These are phyloP conservation scores for Heliconius hewitsoni DNA, from an alignment of 1,140 invertebrate genomes.

Conservation along the genomic window DNA sequence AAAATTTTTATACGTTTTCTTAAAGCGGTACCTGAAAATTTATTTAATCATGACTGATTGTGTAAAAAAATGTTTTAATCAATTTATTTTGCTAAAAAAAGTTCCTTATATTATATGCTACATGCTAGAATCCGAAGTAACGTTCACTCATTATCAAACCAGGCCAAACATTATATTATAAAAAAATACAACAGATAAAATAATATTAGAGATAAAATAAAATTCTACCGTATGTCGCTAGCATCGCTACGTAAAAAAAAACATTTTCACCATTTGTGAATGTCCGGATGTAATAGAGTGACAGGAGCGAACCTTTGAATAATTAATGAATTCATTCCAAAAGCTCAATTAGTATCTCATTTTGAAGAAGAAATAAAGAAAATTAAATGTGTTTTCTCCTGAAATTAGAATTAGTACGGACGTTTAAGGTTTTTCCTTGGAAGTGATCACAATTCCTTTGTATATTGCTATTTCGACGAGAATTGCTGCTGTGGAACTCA, in stretches of 20 bases:
- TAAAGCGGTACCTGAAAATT: too few species aligned
- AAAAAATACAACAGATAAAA: too few species aligned
- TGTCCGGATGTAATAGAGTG: constrained; percentile 31
- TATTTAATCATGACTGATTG: too few species aligned
- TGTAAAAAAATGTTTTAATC: too few species aligned
- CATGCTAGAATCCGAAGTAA: too few species aligned
- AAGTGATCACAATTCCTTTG: constrained; percentile 6
- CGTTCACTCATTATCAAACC: too few species aligned
- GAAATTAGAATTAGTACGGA: constrained; percentile 18
- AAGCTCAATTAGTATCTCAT: constrained; percentile 45
- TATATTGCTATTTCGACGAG: neutral
- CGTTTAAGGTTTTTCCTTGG: neutral
- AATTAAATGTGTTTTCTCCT: constrained; percentile 29
- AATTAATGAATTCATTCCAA: constrained; percentile 51
- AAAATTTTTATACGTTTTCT: too few species aligned
- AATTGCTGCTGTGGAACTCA: neutral
- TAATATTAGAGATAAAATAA: neutral
- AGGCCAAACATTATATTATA: too few species aligned
- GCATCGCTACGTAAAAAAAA: neutral
- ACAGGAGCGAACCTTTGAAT: constrained; percentile 40
- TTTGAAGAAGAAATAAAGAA: constrained; percentile 27
- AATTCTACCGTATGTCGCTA: constrained; percentile 9
- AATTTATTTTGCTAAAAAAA: too few species aligned
- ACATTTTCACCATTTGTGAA: constrained; percentile 24
- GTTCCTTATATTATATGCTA: too few species aligned